Base-by-base conservation (phyloP, 2,888 invertebrate species). In the Cactoblastis cactorum region DNA sequence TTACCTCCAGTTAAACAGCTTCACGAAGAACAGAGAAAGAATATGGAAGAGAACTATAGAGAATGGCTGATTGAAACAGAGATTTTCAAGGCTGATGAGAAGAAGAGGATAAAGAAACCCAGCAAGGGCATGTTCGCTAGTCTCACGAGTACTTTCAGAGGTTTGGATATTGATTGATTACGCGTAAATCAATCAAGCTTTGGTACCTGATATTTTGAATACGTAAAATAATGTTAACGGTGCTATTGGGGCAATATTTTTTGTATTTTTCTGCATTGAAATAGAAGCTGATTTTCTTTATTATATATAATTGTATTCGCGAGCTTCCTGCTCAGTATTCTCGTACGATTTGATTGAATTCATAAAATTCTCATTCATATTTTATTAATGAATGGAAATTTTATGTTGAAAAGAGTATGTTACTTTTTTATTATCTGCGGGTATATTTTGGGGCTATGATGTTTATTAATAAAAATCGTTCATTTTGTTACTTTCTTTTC, bases 1-100 rank as follows among this genome's bases (percentile, higher is more conserved):
- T 80, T 90, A 0, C 84, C 88, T 0, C 57, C 90, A 0, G 80
- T 92, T 0, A 90, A 91, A 45, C 77, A 86, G 51, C 77, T 92
- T n/a, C 86, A 93, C 48, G 91, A 91, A 55, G 90, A 89, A 57
- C 91, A 92, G 46, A 83, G 91, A 4, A 84, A 84, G 53, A 79
- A 87, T 15, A 84, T 93, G 83, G 90, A 91, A 56, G 82, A 86
- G 8, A 91, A 91, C 55, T 93, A 93, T 61, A 81, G 82, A 39
- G 89, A 91, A 12, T 94, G 93, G 93, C 60, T 93, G 60, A 82
- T 91, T 38, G 93, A 93, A 59, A 83, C 91, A 0, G 92, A 90
- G 54, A 80, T 85, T 3, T 91, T 91, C 55, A 91, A 90, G 57
- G 90, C 90, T 17, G 87, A 87, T 56, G 87, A 87, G 51, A 87